phyloP scores from a whole-genome alignment of 1,140 invertebrate species.

The Cotesia chilonis region DNA sequence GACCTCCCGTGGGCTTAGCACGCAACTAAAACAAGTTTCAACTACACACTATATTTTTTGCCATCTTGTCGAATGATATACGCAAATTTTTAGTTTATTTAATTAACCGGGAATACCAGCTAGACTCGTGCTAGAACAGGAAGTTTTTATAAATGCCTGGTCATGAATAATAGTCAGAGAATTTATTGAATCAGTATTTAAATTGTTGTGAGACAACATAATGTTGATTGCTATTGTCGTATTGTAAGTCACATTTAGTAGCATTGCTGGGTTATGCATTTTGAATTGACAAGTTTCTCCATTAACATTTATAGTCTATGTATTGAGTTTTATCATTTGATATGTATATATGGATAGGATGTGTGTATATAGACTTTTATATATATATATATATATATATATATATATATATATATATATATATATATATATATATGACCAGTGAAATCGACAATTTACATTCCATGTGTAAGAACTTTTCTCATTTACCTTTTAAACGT shows the following conservation, averaged over 20 bases:
- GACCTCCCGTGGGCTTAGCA: no score
- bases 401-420: neutral
- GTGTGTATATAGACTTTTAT: neutral
- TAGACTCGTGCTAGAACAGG: neutral
- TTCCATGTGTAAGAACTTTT: slow-evolving; percentile 11
- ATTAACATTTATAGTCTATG: slow-evolving; percentile 2
- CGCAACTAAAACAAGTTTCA: no score
- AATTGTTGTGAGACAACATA: neutral
- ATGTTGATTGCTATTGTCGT: slow-evolving; percentile 26
- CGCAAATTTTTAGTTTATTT: slow-evolving; percentile 16
- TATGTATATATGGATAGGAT: no score
- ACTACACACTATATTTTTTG: no score
- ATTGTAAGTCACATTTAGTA: neutral
- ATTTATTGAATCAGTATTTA: slow-evolving; percentile 7
- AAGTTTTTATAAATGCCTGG: slow-evolving; percentile 25
- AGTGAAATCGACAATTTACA: slow-evolving; percentile 15
- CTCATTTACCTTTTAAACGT: slow-evolving; percentile 1
- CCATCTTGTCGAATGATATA: no score
- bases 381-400: neutral
- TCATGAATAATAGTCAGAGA: slow-evolving; percentile 29
- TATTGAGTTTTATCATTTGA: no score
- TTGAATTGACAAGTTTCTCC: slow-evolving; percentile 2
- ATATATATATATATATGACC: neutral
- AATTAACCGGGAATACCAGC: slow-evolving; percentile 15
- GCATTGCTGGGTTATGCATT: no score